phyloP scores from a whole-genome alignment of 2,797 vertebrate species.

The Eleutherodactylus coqui region DNA sequence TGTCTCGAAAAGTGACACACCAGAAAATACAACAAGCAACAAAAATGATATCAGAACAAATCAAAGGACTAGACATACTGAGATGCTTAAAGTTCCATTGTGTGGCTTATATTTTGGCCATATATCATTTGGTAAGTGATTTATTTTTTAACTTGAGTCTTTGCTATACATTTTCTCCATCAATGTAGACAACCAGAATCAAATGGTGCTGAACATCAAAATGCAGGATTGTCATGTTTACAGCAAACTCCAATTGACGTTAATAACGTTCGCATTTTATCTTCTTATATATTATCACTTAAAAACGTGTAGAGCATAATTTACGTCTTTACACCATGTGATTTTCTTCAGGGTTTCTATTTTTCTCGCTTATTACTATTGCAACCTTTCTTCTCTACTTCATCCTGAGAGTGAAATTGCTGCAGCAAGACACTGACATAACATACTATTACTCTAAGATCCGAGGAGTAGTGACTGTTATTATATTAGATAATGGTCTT shows the following conservation, averaged over 20 bases:
- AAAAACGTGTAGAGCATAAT: too few relatives aligned
- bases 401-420: too few relatives aligned
- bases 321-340: too few relatives aligned
- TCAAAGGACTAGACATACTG: not conserved
- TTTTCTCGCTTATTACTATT: too few relatives aligned
- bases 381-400: too few relatives aligned
- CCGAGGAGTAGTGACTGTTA: too few relatives aligned
- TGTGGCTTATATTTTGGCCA: slow-evolving; percentile 12
- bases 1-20: slow-evolving; percentile 20
- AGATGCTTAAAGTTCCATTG: not conserved
- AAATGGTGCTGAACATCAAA: not conserved
- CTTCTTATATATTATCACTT: not conserved
- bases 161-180: not conserved
- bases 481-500: too few relatives aligned
- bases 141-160: not conserved
- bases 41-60: slow-evolving; percentile 31
- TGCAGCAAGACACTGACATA: too few relatives aligned
- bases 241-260: not conserved
- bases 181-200: not conserved
- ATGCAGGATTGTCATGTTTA: not conserved
- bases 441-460: too few relatives aligned
- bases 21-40: slow-evolving; percentile 3
- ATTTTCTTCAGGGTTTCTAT: too few relatives aligned
- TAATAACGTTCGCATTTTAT: not conserved
- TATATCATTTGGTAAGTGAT: slow-evolving; percentile 50